Conservation (phyloP, 2,797 vertebrate genomes). For the Hippocampus kuda region DNA sequence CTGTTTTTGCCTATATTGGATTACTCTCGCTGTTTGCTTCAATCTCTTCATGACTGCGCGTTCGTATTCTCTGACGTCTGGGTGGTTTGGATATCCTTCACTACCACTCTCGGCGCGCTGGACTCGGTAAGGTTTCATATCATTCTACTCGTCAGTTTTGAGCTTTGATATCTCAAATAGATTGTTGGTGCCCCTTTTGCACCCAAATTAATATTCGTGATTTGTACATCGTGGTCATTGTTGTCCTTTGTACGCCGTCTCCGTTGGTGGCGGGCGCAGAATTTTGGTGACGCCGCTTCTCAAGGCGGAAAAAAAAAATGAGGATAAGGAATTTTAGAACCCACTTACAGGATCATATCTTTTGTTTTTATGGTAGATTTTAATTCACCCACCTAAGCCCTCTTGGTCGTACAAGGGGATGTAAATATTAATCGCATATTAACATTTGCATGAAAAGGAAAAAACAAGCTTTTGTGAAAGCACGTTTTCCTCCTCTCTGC, state of each 20-base stretch:
- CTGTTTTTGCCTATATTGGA: neutral
- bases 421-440: neutral
- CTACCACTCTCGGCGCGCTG: neutral
- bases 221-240: neutral
- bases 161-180: no score
- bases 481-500: no score
- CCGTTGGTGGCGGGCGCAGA: neutral
- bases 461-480: neutral
- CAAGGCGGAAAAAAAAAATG: neutral
- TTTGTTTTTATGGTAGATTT: neutral
- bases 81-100: slow-evolving; percentile 9
- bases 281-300: neutral
- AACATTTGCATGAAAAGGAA: neutral
- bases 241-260: neutral
- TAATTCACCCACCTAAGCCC: neutral
- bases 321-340: neutral
- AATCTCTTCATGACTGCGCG: neutral
- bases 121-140: slow-evolving; percentile 6
- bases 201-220: neutral
- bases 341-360: neutral
- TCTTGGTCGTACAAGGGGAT: neutral
- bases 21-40: neutral
- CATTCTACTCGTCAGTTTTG: neutral
- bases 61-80: neutral
- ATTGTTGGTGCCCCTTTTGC: neutral